Conservation (phyloP, 2,888 invertebrate species). For the Sepiola atlantica region DNA sequence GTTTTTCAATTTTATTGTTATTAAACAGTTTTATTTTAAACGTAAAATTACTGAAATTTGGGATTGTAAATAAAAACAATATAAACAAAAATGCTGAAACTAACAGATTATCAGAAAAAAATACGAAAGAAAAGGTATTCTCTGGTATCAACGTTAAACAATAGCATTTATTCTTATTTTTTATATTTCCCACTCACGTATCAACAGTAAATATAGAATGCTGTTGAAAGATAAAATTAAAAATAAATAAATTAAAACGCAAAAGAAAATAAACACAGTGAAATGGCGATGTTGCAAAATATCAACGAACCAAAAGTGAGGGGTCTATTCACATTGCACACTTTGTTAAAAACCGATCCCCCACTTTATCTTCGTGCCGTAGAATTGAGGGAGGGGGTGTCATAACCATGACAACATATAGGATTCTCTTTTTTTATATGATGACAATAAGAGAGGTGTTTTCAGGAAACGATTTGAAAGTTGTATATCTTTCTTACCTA, state of each 20-base stretch:
- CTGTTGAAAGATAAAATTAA: not conserved
- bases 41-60: too few species aligned
- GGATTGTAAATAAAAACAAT: too few species aligned
- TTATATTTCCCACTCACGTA: too few species aligned
- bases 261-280: not conserved
- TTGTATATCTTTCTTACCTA: conserved; percentile 32
- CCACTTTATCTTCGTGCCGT: not conserved
- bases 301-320: not conserved
- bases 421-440: not conserved
- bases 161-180: too few species aligned
- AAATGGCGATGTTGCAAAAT: not conserved
- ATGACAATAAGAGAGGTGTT: conserved; percentile 1
- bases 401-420: not conserved
- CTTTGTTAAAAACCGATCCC: not conserved
- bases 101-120: too few species aligned
- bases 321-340: not conserved
- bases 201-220: too few species aligned
- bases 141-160: too few species aligned
- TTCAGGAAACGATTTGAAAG: not conserved
- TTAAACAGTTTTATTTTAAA: too few species aligned
- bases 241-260: not conserved
- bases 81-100: too few species aligned
- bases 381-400: not conserved
- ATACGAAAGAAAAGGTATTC: too few species aligned
- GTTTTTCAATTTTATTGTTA: too few species aligned